A percentile compares a stretch with the other conserved stretches of the same genome.
Conservation (phyloP, 2,888 invertebrate species). For the Oasisia sp. region DNA sequence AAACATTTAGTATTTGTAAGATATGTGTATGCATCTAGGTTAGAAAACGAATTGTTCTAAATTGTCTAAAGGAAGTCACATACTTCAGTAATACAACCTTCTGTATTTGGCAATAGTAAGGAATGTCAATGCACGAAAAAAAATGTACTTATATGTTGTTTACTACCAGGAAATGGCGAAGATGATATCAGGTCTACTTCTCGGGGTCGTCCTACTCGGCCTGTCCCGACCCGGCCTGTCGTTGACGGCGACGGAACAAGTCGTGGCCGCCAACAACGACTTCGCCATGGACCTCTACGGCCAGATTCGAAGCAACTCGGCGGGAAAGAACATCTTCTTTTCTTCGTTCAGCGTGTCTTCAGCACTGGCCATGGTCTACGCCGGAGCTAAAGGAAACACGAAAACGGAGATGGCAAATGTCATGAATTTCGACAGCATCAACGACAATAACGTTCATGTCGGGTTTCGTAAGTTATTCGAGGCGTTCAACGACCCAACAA, state of each 20-base stretch:
- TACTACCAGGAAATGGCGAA: not conserved
- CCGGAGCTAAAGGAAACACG: constrained; percentile 1
- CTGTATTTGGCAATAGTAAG: not conserved
- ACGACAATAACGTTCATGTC: not conserved
- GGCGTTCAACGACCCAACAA: not conserved
- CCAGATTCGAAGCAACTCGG: not conserved
- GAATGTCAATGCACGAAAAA: not conserved
- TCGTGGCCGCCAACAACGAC: constrained; percentile 17
- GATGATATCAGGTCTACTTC: not conserved
- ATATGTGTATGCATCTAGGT: too few relatives aligned
- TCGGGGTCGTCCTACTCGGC: not conserved
- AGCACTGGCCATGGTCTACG: constrained; percentile 6
- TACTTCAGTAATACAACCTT: too few relatives aligned
- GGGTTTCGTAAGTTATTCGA: not conserved
- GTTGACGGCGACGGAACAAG: not conserved
- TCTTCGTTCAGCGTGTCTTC: not conserved
- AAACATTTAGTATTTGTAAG: too few relatives aligned
- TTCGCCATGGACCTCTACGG: not conserved
- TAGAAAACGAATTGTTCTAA: too few relatives aligned
- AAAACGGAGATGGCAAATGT: not conserved
- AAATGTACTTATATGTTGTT: not conserved
- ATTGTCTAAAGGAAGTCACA: too few relatives aligned
- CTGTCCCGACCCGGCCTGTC: not conserved
- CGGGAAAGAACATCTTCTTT: constrained; percentile 6
- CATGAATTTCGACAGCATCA: not conserved